These are phyloP conservation scores for Polypedilum pembai DNA, from an alignment of 1,140 invertebrate species.

Conservation along the genomic window DNA sequence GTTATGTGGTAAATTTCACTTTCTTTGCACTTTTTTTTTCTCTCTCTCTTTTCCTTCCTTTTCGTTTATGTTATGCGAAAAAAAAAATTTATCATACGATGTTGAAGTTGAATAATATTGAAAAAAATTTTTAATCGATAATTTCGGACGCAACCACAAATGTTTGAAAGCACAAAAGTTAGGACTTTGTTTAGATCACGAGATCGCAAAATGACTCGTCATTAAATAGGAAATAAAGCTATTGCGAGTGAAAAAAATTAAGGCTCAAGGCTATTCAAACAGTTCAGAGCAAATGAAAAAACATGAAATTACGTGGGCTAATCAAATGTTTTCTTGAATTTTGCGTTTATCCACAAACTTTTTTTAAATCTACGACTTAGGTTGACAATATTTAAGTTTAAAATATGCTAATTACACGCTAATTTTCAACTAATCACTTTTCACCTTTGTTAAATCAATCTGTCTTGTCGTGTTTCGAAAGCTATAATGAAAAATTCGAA, in stretches of 20 bases:
- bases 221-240: background rate
- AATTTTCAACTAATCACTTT: background rate
- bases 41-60: background rate
- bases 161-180: too few relatives aligned
- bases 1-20: background rate
- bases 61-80: background rate
- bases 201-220: background rate
- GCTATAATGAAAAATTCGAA: slow-evolving; percentile 4
- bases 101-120: background rate
- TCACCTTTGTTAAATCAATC: background rate
- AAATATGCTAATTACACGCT: background rate
- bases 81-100: background rate
- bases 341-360: background rate
- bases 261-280: background rate
- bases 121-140: background rate
- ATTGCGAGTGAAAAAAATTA: too few relatives aligned
- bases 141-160: too few relatives aligned
- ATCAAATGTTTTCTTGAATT: background rate
- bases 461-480: slow-evolving; percentile 3
- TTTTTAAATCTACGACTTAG: background rate
- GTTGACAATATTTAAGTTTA: background rate
- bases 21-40: background rate
- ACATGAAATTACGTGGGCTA: background rate
- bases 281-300: background rate
- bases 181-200: background rate